phyloP scores from a whole-genome alignment of 2,797 vertebrate genomes.

The Gephyroberyx darwinii region DNA sequence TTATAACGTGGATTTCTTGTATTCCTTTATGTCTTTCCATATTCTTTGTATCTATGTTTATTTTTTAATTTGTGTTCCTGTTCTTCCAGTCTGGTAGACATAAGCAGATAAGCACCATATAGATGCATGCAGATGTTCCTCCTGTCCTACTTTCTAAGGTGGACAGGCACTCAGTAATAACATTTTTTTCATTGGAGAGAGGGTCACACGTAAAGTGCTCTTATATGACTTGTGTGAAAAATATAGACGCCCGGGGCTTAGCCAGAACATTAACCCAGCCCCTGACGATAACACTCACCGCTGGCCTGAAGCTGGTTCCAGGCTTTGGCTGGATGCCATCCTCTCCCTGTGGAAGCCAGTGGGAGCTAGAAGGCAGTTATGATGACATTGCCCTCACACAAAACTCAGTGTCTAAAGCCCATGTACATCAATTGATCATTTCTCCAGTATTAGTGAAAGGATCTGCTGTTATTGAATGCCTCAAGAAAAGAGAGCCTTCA shows the following conservation, averaged over 20 bases:
- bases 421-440: slow-evolving; percentile 33
- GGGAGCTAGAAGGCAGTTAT: slow-evolving; percentile 32
- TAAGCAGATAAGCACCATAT: neutral
- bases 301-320: slow-evolving; percentile 37
- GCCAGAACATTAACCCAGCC: slow-evolving; percentile 48
- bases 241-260: slow-evolving; percentile 25
- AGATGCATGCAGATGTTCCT: slow-evolving; percentile 12
- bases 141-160: slow-evolving; percentile 15
- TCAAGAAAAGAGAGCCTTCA: slow-evolving; percentile 41
- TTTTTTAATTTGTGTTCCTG: slow-evolving; percentile 25
- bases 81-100: neutral
- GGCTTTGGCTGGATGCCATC: slow-evolving; percentile 33
- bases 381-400: slow-evolving; percentile 18
- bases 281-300: slow-evolving; percentile 33
- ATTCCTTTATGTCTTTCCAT: slow-evolving; percentile 13
- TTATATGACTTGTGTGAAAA: slow-evolving; percentile 51
- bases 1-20: slow-evolving; percentile 50
- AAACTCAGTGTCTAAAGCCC: neutral
- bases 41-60: slow-evolving; percentile 2
- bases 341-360: slow-evolving; percentile 31
- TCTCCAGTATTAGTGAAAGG: slow-evolving; percentile 5
- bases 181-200: slow-evolving; percentile 23
- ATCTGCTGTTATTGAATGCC: slow-evolving; percentile 18
- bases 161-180: slow-evolving; percentile 1
- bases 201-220: slow-evolving; percentile 34